A percentile compares a stretch with the other conserved stretches of the same genome.
Evolutionary conservation across 2,113 vertebrate species (phyloP).

Genomic region (Etheostoma cragini): DNA sequence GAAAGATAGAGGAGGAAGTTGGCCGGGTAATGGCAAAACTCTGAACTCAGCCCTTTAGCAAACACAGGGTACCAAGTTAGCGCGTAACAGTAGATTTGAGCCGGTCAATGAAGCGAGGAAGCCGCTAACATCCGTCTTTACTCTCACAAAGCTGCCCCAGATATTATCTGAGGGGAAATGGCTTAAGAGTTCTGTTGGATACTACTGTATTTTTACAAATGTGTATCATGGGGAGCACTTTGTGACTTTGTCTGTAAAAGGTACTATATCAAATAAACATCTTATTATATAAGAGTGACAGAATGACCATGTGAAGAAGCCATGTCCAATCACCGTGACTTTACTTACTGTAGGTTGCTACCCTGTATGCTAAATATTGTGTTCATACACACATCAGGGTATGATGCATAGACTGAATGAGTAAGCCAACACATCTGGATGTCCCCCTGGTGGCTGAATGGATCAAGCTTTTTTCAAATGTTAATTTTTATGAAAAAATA

Average conservation of each 20-base stretch:
- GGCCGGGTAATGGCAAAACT: slow-evolving; percentile 45
- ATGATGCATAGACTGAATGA: too few relatives aligned
- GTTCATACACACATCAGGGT: too few relatives aligned
- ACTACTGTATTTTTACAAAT: too few relatives aligned
- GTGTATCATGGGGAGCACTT: too few relatives aligned
- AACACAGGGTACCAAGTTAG: neutral
- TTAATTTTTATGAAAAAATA: too few relatives aligned
- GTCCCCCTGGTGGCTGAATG: too few relatives aligned
- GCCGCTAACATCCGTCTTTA: neutral
- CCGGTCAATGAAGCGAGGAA: neutral
- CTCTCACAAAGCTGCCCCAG: neutral
- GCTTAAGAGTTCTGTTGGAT: neutral
- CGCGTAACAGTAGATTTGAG: neutral
- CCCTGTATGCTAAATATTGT: neutral
- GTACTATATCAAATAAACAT: too few relatives aligned
- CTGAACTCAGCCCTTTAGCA: slow-evolving; percentile 23
- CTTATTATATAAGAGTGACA: neutral
- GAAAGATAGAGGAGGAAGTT: slow-evolving; percentile 64
- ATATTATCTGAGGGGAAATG: neutral
- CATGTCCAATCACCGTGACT: neutral
- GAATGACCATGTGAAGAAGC: neutral
- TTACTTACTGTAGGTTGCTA: neutral
- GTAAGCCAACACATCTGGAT: too few relatives aligned
- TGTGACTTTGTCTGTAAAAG: too few relatives aligned
- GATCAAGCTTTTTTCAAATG: too few relatives aligned